Base-by-base conservation (phyloP, 2,113 vertebrate genomes). In the Narcine bancroftii region DNA sequence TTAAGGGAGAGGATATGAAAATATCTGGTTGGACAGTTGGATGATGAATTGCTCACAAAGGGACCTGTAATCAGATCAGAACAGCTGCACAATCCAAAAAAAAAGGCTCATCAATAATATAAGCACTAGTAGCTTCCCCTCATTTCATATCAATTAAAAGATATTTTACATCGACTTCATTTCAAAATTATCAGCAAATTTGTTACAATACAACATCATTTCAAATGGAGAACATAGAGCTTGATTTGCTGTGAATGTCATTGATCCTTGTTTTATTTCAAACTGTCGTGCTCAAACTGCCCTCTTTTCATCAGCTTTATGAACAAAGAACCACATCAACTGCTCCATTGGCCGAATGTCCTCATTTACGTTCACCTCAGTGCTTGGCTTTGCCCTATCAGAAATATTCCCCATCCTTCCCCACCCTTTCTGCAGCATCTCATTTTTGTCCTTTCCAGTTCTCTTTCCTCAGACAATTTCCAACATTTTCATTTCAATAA, bases 1-100 rank as follows among this genome's bases (percentile, higher is more conserved):
- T 63, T 87, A 15, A 63, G 83, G 2, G 56, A 87, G n/a, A 87
- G n/a, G 56, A 87, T 87, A 87, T 87, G 56, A 87, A 39, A 29
- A 87, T 63, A 63, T 87, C 83, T 87, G 83, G 29, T 42, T 36
- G 53, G 33, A 53, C 11, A 91, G n/a, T 66, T 66, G 87, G 87
- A 63, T 89, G 36, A 91, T 29, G 26, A 65, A 42, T 69, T 36
- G 63, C 69, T 66, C 65, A 91, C 63, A 91, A 26, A 69, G 65
- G 24, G 36, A 17, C 87, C 63, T 29, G 36, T 69, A 69, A 89
- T 91, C 87, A 69, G 87, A 69, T 69, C 19, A 29, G 21, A 65
- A 91, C 21, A 65, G n/a, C 36, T 45, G 65, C 24, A 91, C 2
- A 69, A 11, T 2, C 85, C n/a, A n/a, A 65, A 63, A 89, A 89